Base-by-base conservation (phyloP, 2,888 invertebrate species). In the Diabrotica balteata region DNA sequence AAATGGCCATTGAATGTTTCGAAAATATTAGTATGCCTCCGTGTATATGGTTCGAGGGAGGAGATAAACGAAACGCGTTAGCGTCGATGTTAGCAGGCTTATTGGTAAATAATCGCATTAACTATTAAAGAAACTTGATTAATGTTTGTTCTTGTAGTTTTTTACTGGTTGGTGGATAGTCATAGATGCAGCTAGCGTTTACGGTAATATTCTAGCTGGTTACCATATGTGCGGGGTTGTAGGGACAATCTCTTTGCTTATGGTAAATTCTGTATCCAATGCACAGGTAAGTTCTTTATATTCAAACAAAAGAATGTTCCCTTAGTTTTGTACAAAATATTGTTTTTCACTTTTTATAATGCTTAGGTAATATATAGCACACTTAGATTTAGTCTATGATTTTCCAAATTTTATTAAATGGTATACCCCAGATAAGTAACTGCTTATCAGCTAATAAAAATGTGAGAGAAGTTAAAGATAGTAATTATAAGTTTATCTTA, bases 151-250 rank as follows among this genome's bases (percentile, higher is more conserved):
- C 11, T 64, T 85, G 61, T 80, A 97, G 96, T 98, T 98, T 86
- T 97, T 96, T 79, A 86, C 91, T 76, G 98, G 97, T 59, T 98
- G 98, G 98, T 99, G 98, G 99, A 90, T 97, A 71, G 92, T 97
- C 70, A 97, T 99, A 77, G 98, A 98, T 86, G 95, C 96, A 8
- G 92, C 95, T 66, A 90, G 95, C 0, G 90, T 90, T 22, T 92
- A 93, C 79, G 86, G 87, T 47, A 87, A 92, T 85, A 85, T 97
- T 83, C 79, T 88, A 75, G 93, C 95, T 11, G 83, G 84, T 0
- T 94, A 95, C 76, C 94, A 98, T 80, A 91, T 97, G 64, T 97
- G 97, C 80, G 99, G 98, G 7, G 93, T 97, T 59, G 91, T 98
- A 83, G 96, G 95, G 22, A 97, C 98, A 1, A 78, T 99, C 65